Evolutionary conservation across 2,797 vertebrate genomes (phyloP), one percentile per base, ranked within the genome.

Genomic region (Epinephelus malabaricus): DNA sequence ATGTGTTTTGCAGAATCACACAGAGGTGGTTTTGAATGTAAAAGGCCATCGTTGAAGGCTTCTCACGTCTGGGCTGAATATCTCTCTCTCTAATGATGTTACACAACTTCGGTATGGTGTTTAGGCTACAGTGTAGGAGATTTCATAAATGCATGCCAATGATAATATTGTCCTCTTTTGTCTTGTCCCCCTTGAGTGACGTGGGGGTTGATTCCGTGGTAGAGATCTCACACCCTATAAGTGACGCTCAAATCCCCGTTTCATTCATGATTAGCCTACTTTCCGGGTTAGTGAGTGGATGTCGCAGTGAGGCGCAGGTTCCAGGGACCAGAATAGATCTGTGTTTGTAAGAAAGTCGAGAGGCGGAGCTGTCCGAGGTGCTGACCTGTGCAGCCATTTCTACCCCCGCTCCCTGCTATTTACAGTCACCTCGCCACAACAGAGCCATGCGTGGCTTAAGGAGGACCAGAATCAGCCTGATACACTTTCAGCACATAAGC

Each of bases 331-430:
- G 75, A 90, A 92, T 87, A 90, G 92, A 66, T 43, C 25, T 2
- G 86, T 81, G 81, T 80, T 79, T 77, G 77, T 78, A 89, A 78
- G 85, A 30, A 76, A 83, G 34, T 49, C 59, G 69, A 88, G 88
- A 82, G 86, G 61, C 38, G 94, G 96, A 95, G 93, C 95, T 97
- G 92, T 96, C 96, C 95, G 88, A 89, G 95, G 96, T 97, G 93
- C 96, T 97, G 96, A 94, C 91, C 88, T 83, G 79, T 67, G 81
- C 77, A 65, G 70, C 74, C 81, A 45, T 74, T 75, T 70, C 49
- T 73, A n/a, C 73, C 67, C 47, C 18, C 47, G 38, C 75, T 82
- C 70, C 65, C 55, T 64, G 65, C 78, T 83, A 46, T 61, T 78
- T 25, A 25, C 40, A 80, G 64, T 76, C 69, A 46, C 69, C 69